These are phyloP conservation scores for Taphrorychus bicolor DNA, from an alignment of 2,888 invertebrate species.

Conservation along the genomic window DNA sequence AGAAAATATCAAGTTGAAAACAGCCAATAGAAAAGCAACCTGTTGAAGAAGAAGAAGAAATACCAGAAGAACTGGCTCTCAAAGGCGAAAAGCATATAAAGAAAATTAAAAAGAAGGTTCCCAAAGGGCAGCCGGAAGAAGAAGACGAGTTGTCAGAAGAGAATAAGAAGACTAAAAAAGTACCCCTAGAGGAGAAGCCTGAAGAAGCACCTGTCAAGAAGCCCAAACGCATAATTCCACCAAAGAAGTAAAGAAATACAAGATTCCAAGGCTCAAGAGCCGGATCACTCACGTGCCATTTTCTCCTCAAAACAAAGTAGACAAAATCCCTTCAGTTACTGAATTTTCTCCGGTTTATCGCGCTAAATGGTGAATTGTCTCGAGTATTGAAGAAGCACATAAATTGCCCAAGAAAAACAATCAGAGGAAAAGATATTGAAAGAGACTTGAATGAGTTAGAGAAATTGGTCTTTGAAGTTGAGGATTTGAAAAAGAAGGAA, in stretches of 20 bases:
- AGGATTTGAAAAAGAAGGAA: slow-evolving; percentile 57
- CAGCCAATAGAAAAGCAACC: slow-evolving; percentile 42
- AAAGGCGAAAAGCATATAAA: too few species aligned
- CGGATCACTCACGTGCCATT: slow-evolving; percentile 67
- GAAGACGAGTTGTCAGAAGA: background rate
- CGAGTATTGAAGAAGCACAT: slow-evolving; percentile 62
- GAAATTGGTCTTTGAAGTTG: slow-evolving; percentile 59
- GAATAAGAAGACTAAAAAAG: background rate
- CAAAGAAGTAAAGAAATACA: slow-evolving; percentile 47
- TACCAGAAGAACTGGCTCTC: slow-evolving; percentile 7
- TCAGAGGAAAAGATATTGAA: slow-evolving; percentile 56
- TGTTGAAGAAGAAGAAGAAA: slow-evolving; percentile 21
- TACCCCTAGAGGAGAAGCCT: slow-evolving; percentile 11
- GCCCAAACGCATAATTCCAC: slow-evolving; percentile 45
- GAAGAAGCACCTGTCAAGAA: slow-evolving; percentile 45
- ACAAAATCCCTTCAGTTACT: slow-evolving; percentile 54
- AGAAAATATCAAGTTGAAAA: too few species aligned
- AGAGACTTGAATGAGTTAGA: slow-evolving; percentile 59
- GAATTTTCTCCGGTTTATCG: slow-evolving; percentile 54
- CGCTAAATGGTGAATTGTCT: slow-evolving; percentile 60
- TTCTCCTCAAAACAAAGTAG: slow-evolving; percentile 54
- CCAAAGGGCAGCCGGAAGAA: slow-evolving; percentile 27
- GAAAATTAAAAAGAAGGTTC: slow-evolving; percentile 12
- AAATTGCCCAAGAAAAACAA: slow-evolving; percentile 54
- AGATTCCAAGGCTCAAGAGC: slow-evolving; percentile 57